Evolutionary conservation across 2,888 invertebrate species (phyloP).

Genomic region (Hirtodrosophila confusa): DNA sequence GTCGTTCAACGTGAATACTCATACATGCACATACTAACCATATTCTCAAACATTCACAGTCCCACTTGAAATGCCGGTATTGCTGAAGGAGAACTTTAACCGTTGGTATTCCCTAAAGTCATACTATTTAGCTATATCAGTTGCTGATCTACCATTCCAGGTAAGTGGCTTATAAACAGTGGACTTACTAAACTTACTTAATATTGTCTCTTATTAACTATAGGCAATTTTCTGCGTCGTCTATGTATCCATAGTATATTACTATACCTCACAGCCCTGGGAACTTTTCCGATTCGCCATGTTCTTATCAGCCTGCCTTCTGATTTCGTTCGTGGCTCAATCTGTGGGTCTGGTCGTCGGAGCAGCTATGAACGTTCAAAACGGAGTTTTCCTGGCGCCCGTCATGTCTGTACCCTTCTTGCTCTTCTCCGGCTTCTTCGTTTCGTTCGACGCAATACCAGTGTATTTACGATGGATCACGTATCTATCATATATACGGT

Average conservation of each 20-base stretch:
- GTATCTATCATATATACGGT: constrained; percentile 96
- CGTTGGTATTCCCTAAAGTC: constrained; percentile 98
- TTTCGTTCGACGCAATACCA: constrained; percentile 97
- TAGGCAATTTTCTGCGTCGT: constrained; percentile 97
- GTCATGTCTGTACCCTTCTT: constrained; percentile 98
- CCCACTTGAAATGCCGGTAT: constrained; percentile 97
- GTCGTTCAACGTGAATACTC: constrained; percentile 73
- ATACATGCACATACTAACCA: neutral
- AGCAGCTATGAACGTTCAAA: constrained; percentile 97
- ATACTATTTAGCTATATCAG: constrained; percentile 97
- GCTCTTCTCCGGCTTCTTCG: constrained; percentile 98
- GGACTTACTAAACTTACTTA: neutral
- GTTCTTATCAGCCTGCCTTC: constrained; percentile 94
- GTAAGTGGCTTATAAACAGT: constrained; percentile 85
- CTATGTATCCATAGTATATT: constrained; percentile 96
- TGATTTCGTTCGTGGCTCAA: constrained; percentile 97
- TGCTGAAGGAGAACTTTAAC: constrained; percentile 97
- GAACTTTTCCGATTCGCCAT: constrained; percentile 93
- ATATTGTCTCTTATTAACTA: constrained; percentile 70
- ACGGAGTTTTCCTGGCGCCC: constrained; percentile 97
- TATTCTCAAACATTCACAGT: constrained; percentile 85
- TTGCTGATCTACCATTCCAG: constrained; percentile 99
- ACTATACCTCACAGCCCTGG: constrained; percentile 96
- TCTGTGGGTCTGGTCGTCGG: constrained; percentile 97
- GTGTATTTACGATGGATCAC: constrained; percentile 97